A percentile compares a stretch with the other conserved stretches of the same genome.
Conservation (phyloP, 2,888 invertebrate species). For the Melanchra persicariae region DNA sequence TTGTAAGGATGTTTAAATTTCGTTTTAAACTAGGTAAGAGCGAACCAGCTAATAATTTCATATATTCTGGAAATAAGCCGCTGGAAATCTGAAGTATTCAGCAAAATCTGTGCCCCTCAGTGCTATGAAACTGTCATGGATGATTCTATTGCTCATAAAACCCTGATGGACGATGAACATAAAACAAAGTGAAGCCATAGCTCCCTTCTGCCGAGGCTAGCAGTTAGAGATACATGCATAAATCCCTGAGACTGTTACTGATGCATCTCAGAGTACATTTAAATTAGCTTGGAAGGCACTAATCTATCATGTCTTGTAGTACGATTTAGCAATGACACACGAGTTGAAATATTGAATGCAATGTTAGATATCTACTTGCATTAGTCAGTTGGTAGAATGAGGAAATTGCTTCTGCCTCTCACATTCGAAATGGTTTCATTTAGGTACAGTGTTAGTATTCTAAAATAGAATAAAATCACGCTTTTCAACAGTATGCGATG, state of each 20-base stretch:
- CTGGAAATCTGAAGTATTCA: not conserved
- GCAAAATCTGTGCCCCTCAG: slow-evolving; percentile 15
- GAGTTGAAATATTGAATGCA: slow-evolving; percentile 25
- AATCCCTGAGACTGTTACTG: slow-evolving; percentile 47
- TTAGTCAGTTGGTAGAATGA: not conserved
- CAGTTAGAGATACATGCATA: slow-evolving; percentile 48
- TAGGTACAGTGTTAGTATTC: too few species aligned
- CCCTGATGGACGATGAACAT: slow-evolving; percentile 38
- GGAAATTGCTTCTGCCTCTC: not conserved
- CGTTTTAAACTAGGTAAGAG: not conserved
- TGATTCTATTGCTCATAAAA: slow-evolving; percentile 54
- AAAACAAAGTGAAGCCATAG: slow-evolving; percentile 54
- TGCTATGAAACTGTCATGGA: slow-evolving; percentile 39
- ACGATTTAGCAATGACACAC: slow-evolving; percentile 20
- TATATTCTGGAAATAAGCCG: not conserved
- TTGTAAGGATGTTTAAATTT: slow-evolving; percentile 22
- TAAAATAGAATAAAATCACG: not conserved
- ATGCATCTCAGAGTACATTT: slow-evolving; percentile 52
- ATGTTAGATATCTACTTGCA: not conserved
- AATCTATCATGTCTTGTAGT: slow-evolving; percentile 48
- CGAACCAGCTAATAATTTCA: slow-evolving; percentile 2
- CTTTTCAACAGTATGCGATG: not conserved
- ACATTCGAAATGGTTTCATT: not conserved
- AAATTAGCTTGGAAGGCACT: slow-evolving; percentile 51
- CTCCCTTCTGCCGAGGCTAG: slow-evolving; percentile 39